Evolutionary conservation across 2,113 vertebrate species (phyloP).

Genomic region (Xiphorhynchus elegans): DNA sequence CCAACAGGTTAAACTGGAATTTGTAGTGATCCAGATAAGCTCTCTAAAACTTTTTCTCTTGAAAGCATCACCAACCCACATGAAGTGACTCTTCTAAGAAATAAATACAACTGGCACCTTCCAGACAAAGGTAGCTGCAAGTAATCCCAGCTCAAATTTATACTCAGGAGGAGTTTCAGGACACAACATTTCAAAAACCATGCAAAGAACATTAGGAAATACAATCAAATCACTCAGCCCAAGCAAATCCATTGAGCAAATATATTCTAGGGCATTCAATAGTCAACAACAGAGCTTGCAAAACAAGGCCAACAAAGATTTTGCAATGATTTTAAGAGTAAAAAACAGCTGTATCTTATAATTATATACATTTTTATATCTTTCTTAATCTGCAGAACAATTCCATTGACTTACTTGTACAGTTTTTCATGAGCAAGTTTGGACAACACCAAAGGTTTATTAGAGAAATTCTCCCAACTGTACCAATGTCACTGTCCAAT

Average conservation of each 20-base stretch:
- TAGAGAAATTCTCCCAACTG: not conserved
- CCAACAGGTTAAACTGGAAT: not conserved
- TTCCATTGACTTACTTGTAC: not conserved
- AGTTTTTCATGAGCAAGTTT: not conserved
- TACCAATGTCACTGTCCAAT: not conserved
- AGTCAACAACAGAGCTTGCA: not conserved
- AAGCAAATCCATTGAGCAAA: not conserved
- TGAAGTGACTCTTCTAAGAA: not conserved
- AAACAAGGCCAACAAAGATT: not conserved
- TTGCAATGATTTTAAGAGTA: not conserved
- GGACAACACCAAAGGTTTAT: not conserved
- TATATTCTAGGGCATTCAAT: not conserved
- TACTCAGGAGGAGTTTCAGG: not conserved
- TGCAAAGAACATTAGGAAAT: not conserved
- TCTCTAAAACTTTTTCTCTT: not conserved
- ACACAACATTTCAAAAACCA: not conserved
- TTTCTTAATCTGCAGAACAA: not conserved
- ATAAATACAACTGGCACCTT: not conserved
- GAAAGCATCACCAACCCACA: not conserved
- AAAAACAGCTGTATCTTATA: not conserved
- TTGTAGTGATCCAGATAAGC: not conserved
- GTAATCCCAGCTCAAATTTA: not conserved
- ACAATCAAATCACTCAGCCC: not conserved
- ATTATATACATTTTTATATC: not conserved
- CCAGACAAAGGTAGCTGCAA: not conserved